A percentile compares a stretch with the other conserved stretches of the same genome.
These are phyloP conservation scores for Drosophila antonietae DNA, from an alignment of 2,888 invertebrate genomes.

Conservation along the genomic window DNA sequence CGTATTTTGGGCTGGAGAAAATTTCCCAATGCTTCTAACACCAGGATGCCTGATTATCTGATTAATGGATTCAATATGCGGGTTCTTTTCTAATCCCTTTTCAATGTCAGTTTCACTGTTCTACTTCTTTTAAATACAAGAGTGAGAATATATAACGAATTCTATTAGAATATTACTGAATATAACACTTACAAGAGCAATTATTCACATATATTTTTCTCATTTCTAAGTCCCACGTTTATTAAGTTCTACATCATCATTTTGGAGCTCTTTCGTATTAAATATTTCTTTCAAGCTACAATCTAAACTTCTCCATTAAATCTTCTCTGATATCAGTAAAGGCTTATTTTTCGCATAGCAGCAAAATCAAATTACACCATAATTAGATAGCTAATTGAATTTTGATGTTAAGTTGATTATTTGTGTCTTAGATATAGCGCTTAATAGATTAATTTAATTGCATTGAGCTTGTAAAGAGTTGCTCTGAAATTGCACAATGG, in stretches of 20 bases:
- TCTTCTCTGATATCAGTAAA: background rate
- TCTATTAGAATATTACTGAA: background rate
- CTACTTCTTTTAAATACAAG: too few relatives aligned
- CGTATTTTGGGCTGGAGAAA: background rate
- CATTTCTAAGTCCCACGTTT: background rate
- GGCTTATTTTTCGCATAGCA: background rate
- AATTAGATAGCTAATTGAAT: constrained; percentile 2
- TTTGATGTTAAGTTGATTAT: constrained; percentile 6
- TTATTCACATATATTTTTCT: too few relatives aligned
- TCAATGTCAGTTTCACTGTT: too few relatives aligned
- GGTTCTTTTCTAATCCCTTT: too few relatives aligned
- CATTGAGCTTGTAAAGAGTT: constrained; percentile 5
- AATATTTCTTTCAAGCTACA: background rate
- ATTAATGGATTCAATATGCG: too few relatives aligned
- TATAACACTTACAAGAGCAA: too few relatives aligned
- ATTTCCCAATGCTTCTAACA: background rate
- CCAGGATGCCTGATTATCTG: background rate
- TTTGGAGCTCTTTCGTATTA: background rate
- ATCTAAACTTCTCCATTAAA: background rate
- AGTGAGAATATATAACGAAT: background rate
- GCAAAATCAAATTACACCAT: background rate
- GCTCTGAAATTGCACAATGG: background rate
- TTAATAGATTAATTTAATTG: constrained; percentile 6
- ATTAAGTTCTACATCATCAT: background rate
- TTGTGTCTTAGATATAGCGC: background rate